Evolutionary conservation across 2,113 vertebrate genomes (phyloP).

Genomic region (Cynoglossus semilaevis): DNA sequence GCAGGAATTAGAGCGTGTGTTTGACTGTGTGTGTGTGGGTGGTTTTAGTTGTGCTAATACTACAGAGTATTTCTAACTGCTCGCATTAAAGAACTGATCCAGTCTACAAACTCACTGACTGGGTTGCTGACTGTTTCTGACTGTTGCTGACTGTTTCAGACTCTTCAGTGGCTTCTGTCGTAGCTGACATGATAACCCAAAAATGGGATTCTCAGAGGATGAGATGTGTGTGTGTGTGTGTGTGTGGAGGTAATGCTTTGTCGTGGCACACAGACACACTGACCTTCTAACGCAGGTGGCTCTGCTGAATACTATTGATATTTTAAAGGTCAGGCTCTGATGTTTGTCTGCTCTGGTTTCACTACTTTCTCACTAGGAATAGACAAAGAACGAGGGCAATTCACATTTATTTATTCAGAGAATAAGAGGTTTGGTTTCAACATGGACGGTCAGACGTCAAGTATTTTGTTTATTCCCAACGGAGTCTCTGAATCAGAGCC

Average conservation of each 20-base stretch:
- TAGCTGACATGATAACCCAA: no score
- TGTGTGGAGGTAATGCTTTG: no score
- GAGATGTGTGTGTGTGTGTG: no score
- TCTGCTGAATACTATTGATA: slow-evolving; percentile 19
- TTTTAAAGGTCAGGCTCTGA: slow-evolving; percentile 35
- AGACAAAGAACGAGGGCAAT: not conserved
- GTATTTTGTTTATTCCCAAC: no score
- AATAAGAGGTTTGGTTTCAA: not conserved
- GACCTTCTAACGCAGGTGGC: slow-evolving; percentile 55
- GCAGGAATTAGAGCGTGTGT: slow-evolving; percentile 19
- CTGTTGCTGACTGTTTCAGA: no score
- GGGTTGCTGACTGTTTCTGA: no score
- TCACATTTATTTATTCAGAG: no score
- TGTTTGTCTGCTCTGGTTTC: slow-evolving; percentile 34
- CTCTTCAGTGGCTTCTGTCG: no score
- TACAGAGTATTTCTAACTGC: no score
- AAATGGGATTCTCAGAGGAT: not conserved
- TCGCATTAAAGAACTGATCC: no score
- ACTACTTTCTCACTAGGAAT: slow-evolving; percentile 7
- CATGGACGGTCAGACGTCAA: no score
- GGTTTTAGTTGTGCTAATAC: not conserved
- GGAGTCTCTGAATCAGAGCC: not conserved
- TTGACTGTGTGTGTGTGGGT: not conserved
- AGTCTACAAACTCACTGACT: no score
- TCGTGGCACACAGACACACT: slow-evolving; percentile 15